These are phyloP conservation scores for Hycleus cichorii DNA, from an alignment of 1,140 invertebrate species.

Conservation along the genomic window DNA sequence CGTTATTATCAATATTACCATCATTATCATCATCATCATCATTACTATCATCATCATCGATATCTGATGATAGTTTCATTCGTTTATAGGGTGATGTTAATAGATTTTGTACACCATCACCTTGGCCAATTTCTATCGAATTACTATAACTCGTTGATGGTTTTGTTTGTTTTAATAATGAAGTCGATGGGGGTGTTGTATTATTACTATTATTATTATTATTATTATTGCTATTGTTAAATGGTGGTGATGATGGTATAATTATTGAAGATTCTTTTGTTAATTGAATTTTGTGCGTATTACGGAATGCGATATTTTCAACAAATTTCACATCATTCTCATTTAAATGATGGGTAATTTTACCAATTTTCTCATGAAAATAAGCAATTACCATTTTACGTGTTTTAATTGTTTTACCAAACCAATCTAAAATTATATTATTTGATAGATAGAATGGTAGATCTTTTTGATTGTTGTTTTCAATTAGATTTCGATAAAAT, in stretches of 20 bases:
- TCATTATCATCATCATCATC: slow-evolving; percentile 20
- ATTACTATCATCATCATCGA: slow-evolving; percentile 9
- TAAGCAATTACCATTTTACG: slow-evolving; percentile 42
- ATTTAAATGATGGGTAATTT: slow-evolving; percentile 30
- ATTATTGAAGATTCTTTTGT: neutral
- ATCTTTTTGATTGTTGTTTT: slow-evolving; percentile 29
- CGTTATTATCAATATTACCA: slow-evolving; percentile 20
- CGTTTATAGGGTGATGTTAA: slow-evolving; percentile 25
- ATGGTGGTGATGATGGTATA: neutral
- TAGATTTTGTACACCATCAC: slow-evolving; percentile 22
- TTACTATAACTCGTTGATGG: slow-evolving; percentile 8
- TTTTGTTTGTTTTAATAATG: neutral
- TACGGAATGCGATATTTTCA: slow-evolving; percentile 33
- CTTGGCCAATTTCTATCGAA: slow-evolving; percentile 23
- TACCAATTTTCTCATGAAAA: slow-evolving; percentile 25
- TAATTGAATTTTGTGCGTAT: slow-evolving; percentile 25
- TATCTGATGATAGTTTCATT: slow-evolving; percentile 8
- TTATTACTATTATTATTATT: neutral
- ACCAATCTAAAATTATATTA: slow-evolving; percentile 49
- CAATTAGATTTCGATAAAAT: slow-evolving; percentile 36
- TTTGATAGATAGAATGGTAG: slow-evolving; percentile 44
- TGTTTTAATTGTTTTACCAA: slow-evolving; percentile 48
- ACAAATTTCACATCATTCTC: slow-evolving; percentile 19
- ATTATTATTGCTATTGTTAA: neutral
- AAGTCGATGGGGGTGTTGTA: slow-evolving; percentile 17